Conservation (phyloP, 1,140 invertebrate genomes). For the Bicyclus anynana region DNA sequence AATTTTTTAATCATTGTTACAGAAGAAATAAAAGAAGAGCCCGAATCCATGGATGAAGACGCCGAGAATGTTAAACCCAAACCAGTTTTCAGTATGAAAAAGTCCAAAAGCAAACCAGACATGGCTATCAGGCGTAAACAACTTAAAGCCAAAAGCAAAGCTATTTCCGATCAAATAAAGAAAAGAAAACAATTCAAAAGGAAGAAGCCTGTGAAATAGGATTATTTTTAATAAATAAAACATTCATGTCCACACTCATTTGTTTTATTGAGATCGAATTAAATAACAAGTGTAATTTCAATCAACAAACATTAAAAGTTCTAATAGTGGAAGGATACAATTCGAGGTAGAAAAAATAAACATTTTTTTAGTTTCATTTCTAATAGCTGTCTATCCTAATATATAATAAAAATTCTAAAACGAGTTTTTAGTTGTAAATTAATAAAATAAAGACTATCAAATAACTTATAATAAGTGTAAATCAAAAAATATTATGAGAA, state of each 20-base stretch:
- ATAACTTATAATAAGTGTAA: no score
- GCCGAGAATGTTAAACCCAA: slow-evolving; percentile 30
- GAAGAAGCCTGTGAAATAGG: slow-evolving; percentile 51
- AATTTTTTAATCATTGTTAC: slow-evolving; percentile 15
- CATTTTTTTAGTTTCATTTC: neutral
- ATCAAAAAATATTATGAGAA: no score
- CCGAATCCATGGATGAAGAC: slow-evolving; percentile 26
- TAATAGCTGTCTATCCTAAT: neutral
- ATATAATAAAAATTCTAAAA: neutral
- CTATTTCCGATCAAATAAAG: slow-evolving; percentile 67
- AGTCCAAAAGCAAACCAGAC: slow-evolving; percentile 51
- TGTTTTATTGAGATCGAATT: slow-evolving; percentile 17
- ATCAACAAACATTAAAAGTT: neutral
- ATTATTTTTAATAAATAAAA: slow-evolving; percentile 23
- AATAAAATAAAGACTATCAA: no score
- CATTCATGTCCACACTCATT: slow-evolving; percentile 10
- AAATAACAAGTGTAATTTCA: neutral
- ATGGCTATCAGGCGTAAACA: slow-evolving; percentile 71
- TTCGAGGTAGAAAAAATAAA: slow-evolving; percentile 12
- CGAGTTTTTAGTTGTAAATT: no score
- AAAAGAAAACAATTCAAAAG: slow-evolving; percentile 64
- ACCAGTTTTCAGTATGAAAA: slow-evolving; percentile 39
- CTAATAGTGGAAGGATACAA: slow-evolving; percentile 4
- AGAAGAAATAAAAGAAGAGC: slow-evolving; percentile 49
- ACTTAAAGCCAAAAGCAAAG: slow-evolving; percentile 66